Percentiles rank a stretch among this genome's conserved stretches.
Conservation (phyloP, 2,113 vertebrate species). For the Hippocampus comes region DNA sequence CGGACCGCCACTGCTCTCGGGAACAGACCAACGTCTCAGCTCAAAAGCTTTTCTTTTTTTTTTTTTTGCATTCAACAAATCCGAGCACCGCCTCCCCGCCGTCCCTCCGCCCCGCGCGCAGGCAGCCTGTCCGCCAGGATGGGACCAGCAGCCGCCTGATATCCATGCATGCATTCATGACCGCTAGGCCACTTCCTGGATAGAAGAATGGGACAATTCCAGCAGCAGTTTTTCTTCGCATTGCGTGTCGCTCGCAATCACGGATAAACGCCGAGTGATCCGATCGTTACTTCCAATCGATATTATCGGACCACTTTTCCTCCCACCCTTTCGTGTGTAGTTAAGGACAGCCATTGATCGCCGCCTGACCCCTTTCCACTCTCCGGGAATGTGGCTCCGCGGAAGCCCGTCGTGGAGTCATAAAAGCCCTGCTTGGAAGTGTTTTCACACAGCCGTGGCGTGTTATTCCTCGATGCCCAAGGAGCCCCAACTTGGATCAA, state of each 20-base stretch:
- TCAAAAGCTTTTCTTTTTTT: constrained; percentile 35
- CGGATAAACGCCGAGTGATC: constrained; percentile 73
- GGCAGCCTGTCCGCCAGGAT: constrained; percentile 58
- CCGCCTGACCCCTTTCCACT: constrained; percentile 53
- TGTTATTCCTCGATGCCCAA: constrained; percentile 53
- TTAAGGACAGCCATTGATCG: constrained; percentile 61
- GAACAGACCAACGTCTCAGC: constrained; percentile 29
- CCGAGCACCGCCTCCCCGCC: constrained; percentile 58
- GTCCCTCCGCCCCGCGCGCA: constrained; percentile 66
- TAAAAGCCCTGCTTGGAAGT: constrained; percentile 54
- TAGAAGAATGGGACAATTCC: constrained; percentile 82
- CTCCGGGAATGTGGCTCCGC: constrained; percentile 71
- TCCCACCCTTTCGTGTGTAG: constrained; percentile 10
- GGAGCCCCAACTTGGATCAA: constrained; percentile 41
- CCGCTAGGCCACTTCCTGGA: constrained; percentile 84
- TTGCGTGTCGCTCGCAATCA: constrained; percentile 55
- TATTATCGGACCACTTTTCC: constrained; percentile 48
- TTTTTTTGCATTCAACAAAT: constrained; percentile 44
- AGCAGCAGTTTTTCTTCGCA: constrained; percentile 59
- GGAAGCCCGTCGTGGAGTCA: constrained; percentile 64
- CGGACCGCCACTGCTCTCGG: neutral
- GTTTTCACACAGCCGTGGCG: constrained; percentile 53
- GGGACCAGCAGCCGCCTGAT: constrained; percentile 52
- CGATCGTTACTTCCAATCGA: constrained; percentile 65
- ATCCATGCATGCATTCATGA: constrained; percentile 54